These are phyloP conservation scores for Amphibalanus amphitrite DNA, from an alignment of 1,140 invertebrate species.

Conservation along the genomic window DNA sequence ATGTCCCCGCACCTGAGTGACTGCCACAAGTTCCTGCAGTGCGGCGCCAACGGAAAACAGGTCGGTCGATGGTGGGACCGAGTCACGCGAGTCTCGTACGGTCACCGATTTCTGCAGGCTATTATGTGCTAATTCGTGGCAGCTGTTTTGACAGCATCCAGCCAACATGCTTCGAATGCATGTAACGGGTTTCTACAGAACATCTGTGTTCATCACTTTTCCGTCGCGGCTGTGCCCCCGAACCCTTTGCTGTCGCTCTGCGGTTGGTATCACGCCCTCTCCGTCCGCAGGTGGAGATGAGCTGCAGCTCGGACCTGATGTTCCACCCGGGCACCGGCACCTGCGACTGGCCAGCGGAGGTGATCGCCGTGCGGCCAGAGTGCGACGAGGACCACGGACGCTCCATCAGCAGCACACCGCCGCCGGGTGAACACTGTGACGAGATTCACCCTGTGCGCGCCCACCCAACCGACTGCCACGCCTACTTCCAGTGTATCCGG, in stretches of 20 bases:
- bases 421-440: constrained; percentile 9
- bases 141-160: no score
- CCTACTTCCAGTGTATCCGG: background rate
- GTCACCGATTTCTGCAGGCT: no score
- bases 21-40: constrained; percentile 42
- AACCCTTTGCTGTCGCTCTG: no score
- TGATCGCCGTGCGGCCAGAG: constrained; percentile 39
- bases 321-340: constrained; percentile 40
- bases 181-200: no score
- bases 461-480: background rate
- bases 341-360: constrained; percentile 41
- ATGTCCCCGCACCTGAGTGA: constrained; percentile 32
- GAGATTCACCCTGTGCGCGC: background rate
- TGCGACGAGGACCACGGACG: constrained; percentile 26
- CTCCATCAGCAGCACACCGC: constrained; percentile 5
- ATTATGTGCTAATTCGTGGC: no score
- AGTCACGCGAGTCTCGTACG: no score
- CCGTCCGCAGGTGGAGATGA: constrained; percentile 30
- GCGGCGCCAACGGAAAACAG: constrained; percentile 23
- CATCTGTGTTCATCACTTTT: no score
- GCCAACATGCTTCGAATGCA: no score
- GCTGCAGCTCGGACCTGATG: constrained; percentile 36
- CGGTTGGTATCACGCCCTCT: no score
- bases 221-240: no score
- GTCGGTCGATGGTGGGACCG: constrained; percentile 11